Evolutionary conservation across 2,888 invertebrate species (phyloP).

Genomic region (Philaethria dido): DNA sequence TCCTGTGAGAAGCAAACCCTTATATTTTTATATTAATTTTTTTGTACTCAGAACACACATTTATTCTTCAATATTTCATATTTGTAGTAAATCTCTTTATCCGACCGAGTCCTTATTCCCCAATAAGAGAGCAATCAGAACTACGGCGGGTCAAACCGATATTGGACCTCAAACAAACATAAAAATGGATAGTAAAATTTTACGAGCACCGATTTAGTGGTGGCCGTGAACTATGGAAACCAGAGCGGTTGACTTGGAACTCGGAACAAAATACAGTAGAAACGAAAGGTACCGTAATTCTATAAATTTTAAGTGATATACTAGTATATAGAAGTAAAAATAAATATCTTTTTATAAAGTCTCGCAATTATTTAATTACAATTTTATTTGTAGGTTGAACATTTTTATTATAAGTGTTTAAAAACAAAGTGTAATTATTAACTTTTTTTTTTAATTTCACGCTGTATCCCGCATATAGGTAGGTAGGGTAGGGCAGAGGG

Average conservation of each 20-base stretch:
- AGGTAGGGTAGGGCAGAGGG: too few species aligned
- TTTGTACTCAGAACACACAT: too few species aligned
- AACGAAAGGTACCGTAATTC: neutral
- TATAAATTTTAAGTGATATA: neutral
- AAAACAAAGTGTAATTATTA: too few species aligned
- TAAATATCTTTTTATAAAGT: too few species aligned
- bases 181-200: constrained; percentile 78
- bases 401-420: too few species aligned
- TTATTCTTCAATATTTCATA: neutral
- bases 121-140: constrained; percentile 70
- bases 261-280: constrained; percentile 9
- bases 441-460: too few species aligned
- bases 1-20: too few species aligned
- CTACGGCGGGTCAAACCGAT: constrained; percentile 68
- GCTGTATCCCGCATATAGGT: too few species aligned
- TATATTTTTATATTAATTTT: too few species aligned
- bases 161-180: constrained; percentile 77
- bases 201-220: constrained; percentile 67
- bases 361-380: too few species aligned
- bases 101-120: constrained; percentile 33
- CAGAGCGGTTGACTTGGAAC: constrained; percentile 23
- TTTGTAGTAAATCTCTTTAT: constrained; percentile 33
- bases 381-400: too few species aligned
- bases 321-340: too few species aligned
- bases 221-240: constrained; percentile 65